Percentiles rank a stretch among this genome's conserved stretches.
phyloP scores from a whole-genome alignment of 2,113 vertebrate species.

The Solea senegalensis region DNA sequence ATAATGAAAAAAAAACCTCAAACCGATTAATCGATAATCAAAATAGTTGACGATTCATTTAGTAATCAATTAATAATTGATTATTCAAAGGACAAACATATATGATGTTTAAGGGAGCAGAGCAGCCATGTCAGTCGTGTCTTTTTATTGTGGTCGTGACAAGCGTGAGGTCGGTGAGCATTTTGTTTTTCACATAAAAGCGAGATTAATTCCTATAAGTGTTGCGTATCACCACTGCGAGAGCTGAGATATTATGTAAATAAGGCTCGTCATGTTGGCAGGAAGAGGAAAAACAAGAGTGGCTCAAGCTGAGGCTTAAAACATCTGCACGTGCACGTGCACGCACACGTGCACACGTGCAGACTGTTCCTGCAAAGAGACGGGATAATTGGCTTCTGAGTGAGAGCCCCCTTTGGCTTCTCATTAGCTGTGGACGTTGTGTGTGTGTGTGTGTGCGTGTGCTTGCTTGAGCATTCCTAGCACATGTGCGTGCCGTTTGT shows the following conservation, averaged over 20 bases:
- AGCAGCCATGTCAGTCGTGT: neutral
- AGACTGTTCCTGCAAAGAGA: slow-evolving; percentile 61
- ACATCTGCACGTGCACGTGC: slow-evolving; percentile 42
- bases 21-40: no score
- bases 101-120: no score
- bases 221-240: slow-evolving; percentile 49
- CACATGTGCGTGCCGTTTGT: neutral
- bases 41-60: no score
- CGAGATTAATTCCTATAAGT: slow-evolving; percentile 30
- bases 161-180: neutral
- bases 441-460: neutral
- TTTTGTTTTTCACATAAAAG: slow-evolving; percentile 11
- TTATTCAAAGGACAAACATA: no score
- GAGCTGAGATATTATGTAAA: slow-evolving; percentile 64
- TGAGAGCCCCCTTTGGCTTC: slow-evolving; percentile 69
- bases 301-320: slow-evolving; percentile 19
- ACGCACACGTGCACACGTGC: slow-evolving; percentile 18
- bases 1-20: no score
- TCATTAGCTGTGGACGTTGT: slow-evolving; percentile 64
- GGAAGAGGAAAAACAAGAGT: slow-evolving; percentile 24
- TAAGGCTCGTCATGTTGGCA: slow-evolving; percentile 48
- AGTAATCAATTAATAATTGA: no score
- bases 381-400: slow-evolving; percentile 76
- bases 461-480: neutral
- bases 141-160: slow-evolving; percentile 3